Evolutionary conservation across 2,797 vertebrate genomes (phyloP).

Genomic region (Xerus rutilus): DNA sequence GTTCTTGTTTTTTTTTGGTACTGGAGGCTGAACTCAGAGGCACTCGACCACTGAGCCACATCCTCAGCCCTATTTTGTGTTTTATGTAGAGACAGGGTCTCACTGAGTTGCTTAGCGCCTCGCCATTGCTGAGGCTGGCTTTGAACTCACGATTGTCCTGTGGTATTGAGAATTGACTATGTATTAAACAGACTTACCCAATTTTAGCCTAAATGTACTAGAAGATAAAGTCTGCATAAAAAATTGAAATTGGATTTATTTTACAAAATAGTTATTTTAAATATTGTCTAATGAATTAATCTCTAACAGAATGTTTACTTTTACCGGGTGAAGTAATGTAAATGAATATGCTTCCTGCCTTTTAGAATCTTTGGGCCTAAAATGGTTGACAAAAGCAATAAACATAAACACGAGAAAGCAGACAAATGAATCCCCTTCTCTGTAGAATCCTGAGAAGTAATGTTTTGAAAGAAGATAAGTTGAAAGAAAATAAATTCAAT

Average conservation of each 20-base stretch:
- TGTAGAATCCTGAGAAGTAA: constrained; percentile 42
- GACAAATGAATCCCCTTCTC: not conserved
- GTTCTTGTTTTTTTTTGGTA: not conserved
- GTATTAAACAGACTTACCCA: not conserved
- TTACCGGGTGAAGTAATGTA: not conserved
- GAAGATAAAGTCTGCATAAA: constrained; percentile 24
- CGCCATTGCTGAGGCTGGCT: too few species aligned
- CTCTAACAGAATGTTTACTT: not conserved
- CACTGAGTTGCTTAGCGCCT: too few species aligned
- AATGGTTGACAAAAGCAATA: constrained; percentile 64
- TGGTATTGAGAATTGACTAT: not conserved
- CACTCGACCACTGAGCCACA: too few species aligned
- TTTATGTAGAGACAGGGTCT: too few species aligned
- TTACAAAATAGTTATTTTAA: constrained; percentile 63
- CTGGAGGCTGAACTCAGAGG: too few species aligned
- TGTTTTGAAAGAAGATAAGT: constrained; percentile 61
- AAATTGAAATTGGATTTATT: constrained; percentile 62
- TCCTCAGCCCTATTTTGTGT: too few species aligned
- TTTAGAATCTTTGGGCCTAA: constrained; percentile 58
- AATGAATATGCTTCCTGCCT: constrained; percentile 43
- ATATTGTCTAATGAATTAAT: constrained; percentile 54
- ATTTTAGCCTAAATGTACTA: constrained; percentile 56
- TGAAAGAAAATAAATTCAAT: constrained; percentile 75
- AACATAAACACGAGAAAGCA: constrained; percentile 48
- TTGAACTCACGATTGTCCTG: too few species aligned